Conservation (phyloP, 2,113 vertebrate species). For the Amphilophus citrinellus region DNA sequence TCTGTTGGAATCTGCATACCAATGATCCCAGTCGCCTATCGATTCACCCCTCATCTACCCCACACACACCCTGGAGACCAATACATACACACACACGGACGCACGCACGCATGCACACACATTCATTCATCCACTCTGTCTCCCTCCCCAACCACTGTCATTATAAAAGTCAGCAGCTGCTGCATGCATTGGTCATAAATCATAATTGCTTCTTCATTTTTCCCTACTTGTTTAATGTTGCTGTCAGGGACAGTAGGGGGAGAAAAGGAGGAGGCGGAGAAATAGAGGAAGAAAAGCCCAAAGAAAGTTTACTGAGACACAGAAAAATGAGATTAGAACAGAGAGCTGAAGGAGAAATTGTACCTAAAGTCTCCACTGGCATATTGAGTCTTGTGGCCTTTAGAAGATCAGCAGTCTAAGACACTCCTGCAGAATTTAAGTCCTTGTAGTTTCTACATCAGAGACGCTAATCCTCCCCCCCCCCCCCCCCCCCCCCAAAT, state of each 20-base stretch:
- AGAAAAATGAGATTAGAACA: slow-evolving; percentile 29
- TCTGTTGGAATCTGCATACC: slow-evolving; percentile 81
- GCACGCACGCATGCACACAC: not conserved
- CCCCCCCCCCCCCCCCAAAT: not conserved
- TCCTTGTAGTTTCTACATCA: not conserved
- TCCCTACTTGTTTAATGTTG: slow-evolving; percentile 81
- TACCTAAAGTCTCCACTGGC: not conserved
- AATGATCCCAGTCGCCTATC: slow-evolving; percentile 75
- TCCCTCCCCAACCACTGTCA: slow-evolving; percentile 71
- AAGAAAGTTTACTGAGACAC: slow-evolving; percentile 58
- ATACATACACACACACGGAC: slow-evolving; percentile 18
- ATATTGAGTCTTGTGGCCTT: not conserved
- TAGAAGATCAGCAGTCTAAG: not conserved
- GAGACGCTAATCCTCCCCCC: not conserved
- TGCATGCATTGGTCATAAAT: slow-evolving; percentile 85
- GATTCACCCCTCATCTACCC: slow-evolving; percentile 71
- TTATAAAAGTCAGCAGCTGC: slow-evolving; percentile 80
- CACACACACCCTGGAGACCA: slow-evolving; percentile 53
- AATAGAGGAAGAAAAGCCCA: slow-evolving; percentile 25
- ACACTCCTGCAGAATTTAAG: not conserved
- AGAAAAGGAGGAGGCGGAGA: slow-evolving; percentile 28
- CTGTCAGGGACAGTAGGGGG: slow-evolving; percentile 71
- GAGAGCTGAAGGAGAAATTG: slow-evolving; percentile 27
- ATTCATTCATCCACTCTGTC: slow-evolving; percentile 2
- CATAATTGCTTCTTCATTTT: slow-evolving; percentile 85